These are phyloP conservation scores for Cecidostiba fungosa DNA, from an alignment of 2,888 invertebrate genomes.

Conservation along the genomic window DNA sequence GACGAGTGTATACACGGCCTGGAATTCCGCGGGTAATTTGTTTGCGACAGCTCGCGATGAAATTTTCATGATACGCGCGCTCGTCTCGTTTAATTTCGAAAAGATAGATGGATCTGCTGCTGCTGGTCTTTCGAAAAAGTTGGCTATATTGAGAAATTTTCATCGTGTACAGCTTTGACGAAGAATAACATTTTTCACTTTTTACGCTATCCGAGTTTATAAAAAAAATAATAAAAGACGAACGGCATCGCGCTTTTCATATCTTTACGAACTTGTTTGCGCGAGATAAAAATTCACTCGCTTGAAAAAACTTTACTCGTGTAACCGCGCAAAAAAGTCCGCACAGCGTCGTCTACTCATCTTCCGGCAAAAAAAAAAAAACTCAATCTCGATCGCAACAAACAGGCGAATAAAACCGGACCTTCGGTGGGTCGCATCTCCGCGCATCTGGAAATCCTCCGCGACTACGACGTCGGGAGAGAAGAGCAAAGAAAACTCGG, in stretches of 20 bases:
- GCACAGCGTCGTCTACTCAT: neutral
- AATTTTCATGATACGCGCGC: slow-evolving; percentile 57
- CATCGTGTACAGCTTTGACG: neutral
- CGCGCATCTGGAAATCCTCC: slow-evolving; percentile 20
- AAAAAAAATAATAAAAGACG: slow-evolving; percentile 21
- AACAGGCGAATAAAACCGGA: slow-evolving; percentile 22
- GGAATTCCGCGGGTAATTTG: slow-evolving; percentile 59
- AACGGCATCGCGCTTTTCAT: slow-evolving; percentile 8
- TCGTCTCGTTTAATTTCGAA: slow-evolving; percentile 1
- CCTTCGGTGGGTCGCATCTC: slow-evolving; percentile 3
- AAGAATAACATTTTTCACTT: slow-evolving; percentile 29
- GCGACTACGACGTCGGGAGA: neutral
- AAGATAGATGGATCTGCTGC: no score
- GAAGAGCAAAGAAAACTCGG: slow-evolving; percentile 27
- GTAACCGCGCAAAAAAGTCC: neutral
- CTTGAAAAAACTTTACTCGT: slow-evolving; percentile 3
- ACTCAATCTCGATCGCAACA: slow-evolving; percentile 15
- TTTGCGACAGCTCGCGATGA: slow-evolving; percentile 44
- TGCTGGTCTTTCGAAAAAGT: neutral
- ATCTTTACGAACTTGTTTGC: slow-evolving; percentile 47
- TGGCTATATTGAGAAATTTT: neutral
- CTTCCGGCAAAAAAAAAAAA: slow-evolving; percentile 5
- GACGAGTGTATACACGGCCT: slow-evolving; percentile 20
- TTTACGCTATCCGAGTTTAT: neutral
- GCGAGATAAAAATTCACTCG: slow-evolving; percentile 43